Base-by-base conservation (phyloP, 2,797 vertebrate genomes). In the Amphiprion clarkii region DNA sequence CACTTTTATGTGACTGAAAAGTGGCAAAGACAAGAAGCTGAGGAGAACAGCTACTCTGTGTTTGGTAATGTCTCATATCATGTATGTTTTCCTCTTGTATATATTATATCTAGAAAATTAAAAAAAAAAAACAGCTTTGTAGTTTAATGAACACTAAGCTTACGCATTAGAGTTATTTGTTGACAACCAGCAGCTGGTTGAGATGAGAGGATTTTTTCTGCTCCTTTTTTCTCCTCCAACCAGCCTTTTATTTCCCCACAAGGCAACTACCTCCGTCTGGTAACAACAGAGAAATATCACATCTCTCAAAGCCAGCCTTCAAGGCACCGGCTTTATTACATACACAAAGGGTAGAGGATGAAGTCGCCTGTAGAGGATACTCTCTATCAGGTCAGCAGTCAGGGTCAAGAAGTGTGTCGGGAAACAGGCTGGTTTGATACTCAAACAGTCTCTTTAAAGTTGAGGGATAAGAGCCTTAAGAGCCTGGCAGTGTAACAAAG, bases 261-360 rank as follows among this genome's bases (percentile, higher is more conserved):
- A 42, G 60, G 60, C 49, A 55, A 25, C 46, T 6, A 17, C 44
- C 11, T 11, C 49, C 27, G 67, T 57, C 53, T 58, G 25, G 39
- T 17, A 57, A 72, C 27, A 66, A 42, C 14, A 60, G 25, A 71
- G 33, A 61, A 53, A 63, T 58, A 63, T 53, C 9, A 33, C 16
- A 57, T 42, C 6, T 58, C 61, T 39, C 25, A 40, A n/a, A 19
- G 54, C 6, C 7, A 11, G 56, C 56, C 52, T 72, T 49, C 33
- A 11, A 46, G 31, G 56, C 52, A 65, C 58, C 2, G 4, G 57
- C 13, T 75, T 62, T 71, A 59, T 59, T 55, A 36, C 4, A 33
- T 5, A 23, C 11, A 46, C 44, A 57, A 19, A 71, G 16, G 25
- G 21, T n/a, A 23, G 27, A 51, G 11, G 8, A 59, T 36, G 16